These are phyloP conservation scores for Tenthredo scrophulariae DNA, from an alignment of 2,888 invertebrate genomes.

Conservation along the genomic window DNA sequence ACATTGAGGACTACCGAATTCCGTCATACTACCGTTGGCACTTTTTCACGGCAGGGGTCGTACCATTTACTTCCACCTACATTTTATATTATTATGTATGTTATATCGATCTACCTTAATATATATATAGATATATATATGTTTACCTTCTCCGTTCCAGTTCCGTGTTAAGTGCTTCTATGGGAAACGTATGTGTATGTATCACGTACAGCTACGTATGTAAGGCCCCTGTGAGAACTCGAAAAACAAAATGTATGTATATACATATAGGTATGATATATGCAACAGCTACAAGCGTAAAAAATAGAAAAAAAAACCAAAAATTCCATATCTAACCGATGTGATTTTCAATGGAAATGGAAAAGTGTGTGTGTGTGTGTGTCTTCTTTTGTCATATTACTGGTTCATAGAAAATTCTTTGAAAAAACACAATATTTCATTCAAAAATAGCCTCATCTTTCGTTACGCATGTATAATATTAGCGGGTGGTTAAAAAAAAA, in stretches of 20 bases:
- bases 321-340: not conserved
- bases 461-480: too few relatives aligned
- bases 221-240: constrained; percentile 8
- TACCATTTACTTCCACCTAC: constrained; percentile 31
- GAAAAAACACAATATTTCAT: too few relatives aligned
- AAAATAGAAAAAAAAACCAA: not conserved
- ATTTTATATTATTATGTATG: not conserved
- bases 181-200: not conserved
- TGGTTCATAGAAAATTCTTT: not conserved
- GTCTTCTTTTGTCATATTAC: too few relatives aligned
- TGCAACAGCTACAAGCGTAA: not conserved
- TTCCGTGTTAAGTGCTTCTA: constrained; percentile 22
- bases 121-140: not conserved
- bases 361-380: too few relatives aligned
- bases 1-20: not conserved
- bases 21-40: not conserved
- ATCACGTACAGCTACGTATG: not conserved
- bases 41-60: constrained; percentile 22
- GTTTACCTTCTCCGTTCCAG: constrained; percentile 6
- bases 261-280: too few relatives aligned
- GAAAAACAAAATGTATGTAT: not conserved
- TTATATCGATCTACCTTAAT: constrained; percentile 5
- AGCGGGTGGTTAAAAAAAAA: too few relatives aligned
- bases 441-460: too few relatives aligned
- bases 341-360: not conserved